Base-by-base conservation (phyloP, 2,797 vertebrate species). In the Halcyon smyrnensis region DNA sequence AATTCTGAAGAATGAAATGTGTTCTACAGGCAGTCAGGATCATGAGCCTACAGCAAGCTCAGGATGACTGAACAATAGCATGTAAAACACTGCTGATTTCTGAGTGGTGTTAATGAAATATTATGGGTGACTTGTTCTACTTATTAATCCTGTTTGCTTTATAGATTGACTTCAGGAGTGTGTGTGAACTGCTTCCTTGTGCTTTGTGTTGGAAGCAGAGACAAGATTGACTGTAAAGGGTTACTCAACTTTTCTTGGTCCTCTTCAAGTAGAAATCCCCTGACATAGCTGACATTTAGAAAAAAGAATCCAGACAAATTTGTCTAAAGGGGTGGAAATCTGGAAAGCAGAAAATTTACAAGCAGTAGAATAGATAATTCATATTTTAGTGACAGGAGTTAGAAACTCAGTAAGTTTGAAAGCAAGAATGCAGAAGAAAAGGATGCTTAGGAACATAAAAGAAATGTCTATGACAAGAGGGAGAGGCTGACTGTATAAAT, bases 1-100 rank as follows among this genome's bases (percentile, higher is more conserved):
- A 94, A 90, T 74, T 97, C 84, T 95, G 87, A 91, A 73, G 87
- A 89, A 95, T 87, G 79, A 88, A 41, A 83, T 88, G 73, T 83
- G 83, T 93, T 80, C 56, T 25, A 77, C 37, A 46, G 90, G 57
- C 63, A 87, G 76, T 54, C 13, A 45, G 37, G 81, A 94, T 83
- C 48, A 11, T 15, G 37, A 62, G 67, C 65, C 62, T 32, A 71
- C 8, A 2, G 53, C 77, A 85, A 82, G 67, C 80, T 84, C 0
- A 0, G 28, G 69, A 84, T 68, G 74, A 94, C 81, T 63, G 48
- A 68, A 62, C 9, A 39, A 60, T 13, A 71, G 13, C 8, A 0
- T 27, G 45, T 23, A 50, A 70, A 95, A 34, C 0, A 5, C 18
- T 53, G 16, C 50, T 67, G 83, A 84, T 84, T 84, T 81, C 53